A percentile compares a stretch with the other conserved stretches of the same genome.
Evolutionary conservation across 2,113 vertebrate genomes (phyloP).

Genomic region (Antechinus stuartii): DNA sequence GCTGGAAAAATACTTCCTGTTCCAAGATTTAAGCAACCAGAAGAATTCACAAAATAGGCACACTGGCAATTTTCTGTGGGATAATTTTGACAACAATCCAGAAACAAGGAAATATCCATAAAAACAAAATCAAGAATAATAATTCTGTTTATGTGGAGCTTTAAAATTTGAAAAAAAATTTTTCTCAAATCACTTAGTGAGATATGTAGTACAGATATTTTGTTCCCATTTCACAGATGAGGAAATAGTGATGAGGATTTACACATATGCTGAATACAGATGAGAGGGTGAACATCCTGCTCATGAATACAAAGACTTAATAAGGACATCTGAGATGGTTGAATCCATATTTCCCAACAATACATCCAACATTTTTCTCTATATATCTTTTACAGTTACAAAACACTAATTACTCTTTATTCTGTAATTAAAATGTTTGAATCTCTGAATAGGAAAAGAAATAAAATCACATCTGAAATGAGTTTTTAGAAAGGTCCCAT

Average conservation of each 20-base stretch:
- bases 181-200: not conserved
- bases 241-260: not conserved
- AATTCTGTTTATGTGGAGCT: not conserved
- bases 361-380: not conserved
- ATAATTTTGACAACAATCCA: not conserved
- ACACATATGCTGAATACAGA: not conserved
- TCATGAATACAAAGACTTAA: not conserved
- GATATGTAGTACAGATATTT: not conserved
- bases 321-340: not conserved
- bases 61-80: not conserved
- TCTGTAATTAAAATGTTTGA: not conserved
- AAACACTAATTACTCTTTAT: not conserved
- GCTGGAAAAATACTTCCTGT: not conserved
- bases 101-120: not conserved
- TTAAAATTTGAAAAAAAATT: not conserved
- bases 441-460: not conserved
- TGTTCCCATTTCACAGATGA: not conserved
- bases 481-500: not conserved
- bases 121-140: not conserved
- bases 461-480: not conserved
- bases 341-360: not conserved
- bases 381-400: not conserved
- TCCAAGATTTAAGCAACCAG: not conserved
- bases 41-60: not conserved
- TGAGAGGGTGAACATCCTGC: not conserved